phyloP scores from a whole-genome alignment of 2,888 invertebrate genomes.

The Caprella mutica region DNA sequence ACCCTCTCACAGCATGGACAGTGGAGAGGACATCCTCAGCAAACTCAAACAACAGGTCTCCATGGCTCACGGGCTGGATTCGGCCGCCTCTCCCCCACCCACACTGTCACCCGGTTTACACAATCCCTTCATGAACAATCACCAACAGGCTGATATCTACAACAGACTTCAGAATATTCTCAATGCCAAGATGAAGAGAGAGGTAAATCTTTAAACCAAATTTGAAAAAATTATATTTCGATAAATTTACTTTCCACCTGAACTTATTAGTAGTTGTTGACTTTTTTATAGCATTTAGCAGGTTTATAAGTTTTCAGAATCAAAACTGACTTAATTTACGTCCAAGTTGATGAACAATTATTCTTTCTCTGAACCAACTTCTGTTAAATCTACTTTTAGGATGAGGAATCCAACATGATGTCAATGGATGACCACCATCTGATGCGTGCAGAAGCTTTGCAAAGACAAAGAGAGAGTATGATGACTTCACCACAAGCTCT shows the following conservation, averaged over 20 bases:
- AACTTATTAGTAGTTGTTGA: too few relatives aligned
- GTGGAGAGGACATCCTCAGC: conserved; percentile 31
- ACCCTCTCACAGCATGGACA: conserved; percentile 15
- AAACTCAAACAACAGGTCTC: conserved; percentile 31
- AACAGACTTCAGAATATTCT: conserved; percentile 27
- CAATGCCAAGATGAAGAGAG: conserved; percentile 27
- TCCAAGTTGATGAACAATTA: not conserved
- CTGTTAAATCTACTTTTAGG: too few relatives aligned
- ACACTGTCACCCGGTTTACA: not conserved
- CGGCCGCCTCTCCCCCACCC: conserved; percentile 16
- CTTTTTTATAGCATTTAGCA: too few relatives aligned
- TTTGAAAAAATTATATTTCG: too few relatives aligned
- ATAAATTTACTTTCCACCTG: too few relatives aligned
- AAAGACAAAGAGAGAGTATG: conserved; percentile 26
- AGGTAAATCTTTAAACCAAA: conserved; percentile 10
- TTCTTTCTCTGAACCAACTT: not conserved
- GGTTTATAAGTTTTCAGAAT: too few relatives aligned
- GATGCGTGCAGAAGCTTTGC: conserved; percentile 32
- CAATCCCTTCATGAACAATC: conserved; percentile 11
- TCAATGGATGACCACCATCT: too few relatives aligned
- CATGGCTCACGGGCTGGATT: too few relatives aligned
- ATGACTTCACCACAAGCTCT: conserved; percentile 26
- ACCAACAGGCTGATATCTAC: conserved; percentile 20
- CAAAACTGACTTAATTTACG: not conserved
- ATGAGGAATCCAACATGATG: too few relatives aligned